Base-by-base conservation (phyloP, 2,888 invertebrate genomes). In the Eupithecia subumbrata region DNA sequence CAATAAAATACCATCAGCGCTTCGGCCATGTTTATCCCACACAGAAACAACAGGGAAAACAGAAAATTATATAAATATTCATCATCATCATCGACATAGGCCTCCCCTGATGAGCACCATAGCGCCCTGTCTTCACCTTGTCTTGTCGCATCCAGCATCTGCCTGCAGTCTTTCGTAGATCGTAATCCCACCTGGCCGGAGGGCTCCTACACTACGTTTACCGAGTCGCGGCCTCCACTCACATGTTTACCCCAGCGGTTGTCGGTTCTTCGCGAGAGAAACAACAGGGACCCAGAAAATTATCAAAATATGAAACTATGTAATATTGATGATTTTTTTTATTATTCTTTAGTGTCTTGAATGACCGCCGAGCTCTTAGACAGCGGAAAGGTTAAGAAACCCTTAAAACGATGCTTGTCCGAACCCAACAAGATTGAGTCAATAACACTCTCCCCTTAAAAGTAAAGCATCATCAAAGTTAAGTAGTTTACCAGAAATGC, bases 401-500 rank as follows among this genome's bases (percentile, higher is more conserved):
- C 12, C 12, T 56, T 56, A 56, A 22, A 56, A 11, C 12, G n/a
- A 56, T 56, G 22, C 22, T 56, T n/a, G 22, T 22, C 56, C 56
- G 22, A 4, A 22, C 60, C 4, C 60, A 60, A 60, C 22, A 14
- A 60, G 60, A 25, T 60, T 60, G 60, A 60, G 60, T 25, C 60
- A 60, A 60, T 25, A 60, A 60, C 60, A 60, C 30, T 37, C 48
- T 40, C 12, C 25, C 45, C 43, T 60, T 45, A 43, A 71, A 74
- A 22, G 67, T 40, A 68, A 67, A 45, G 8, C 37, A 72, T 40
- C 67, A 73, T 56, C 68, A 72, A 73, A 75, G 71, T 75, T 72
- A 25, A 66, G 52, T 56, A 75, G 70, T 68, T 75, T 56, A 64
- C 60, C 71, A 69, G 71, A 75, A 76, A 71, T 69, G 77, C 69